These are phyloP conservation scores for Rhagonycha fulva DNA, from an alignment of 2,888 invertebrate species.

Conservation along the genomic window DNA sequence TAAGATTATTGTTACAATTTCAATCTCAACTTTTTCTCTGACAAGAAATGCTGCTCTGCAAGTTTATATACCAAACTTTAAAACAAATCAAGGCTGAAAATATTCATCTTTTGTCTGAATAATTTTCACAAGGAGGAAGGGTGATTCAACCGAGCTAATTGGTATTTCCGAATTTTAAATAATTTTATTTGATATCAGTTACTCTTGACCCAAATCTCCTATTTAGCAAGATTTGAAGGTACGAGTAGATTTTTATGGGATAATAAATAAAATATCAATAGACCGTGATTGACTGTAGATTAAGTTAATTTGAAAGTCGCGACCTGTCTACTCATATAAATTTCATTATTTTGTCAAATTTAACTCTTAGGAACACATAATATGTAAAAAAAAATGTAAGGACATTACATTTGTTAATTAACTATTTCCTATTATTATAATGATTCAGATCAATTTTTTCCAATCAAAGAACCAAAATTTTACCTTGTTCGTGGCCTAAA, in stretches of 20 bases:
- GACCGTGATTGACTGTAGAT: neutral
- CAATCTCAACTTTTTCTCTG: neutral
- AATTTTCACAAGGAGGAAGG: conserved; percentile 6
- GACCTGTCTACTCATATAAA: neutral
- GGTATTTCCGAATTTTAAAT: neutral
- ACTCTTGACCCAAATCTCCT: neutral
- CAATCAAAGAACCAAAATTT: neutral
- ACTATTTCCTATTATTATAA: neutral
- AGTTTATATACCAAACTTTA: conserved; percentile 6
- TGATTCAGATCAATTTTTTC: neutral
- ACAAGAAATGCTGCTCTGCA: neutral
- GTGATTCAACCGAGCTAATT: neutral
- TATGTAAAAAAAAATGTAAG: neutral
- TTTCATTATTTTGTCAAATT: neutral
- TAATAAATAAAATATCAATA: neutral
- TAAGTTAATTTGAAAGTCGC: neutral
- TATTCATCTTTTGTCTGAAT: neutral
- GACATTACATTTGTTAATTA: neutral
- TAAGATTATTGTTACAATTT: neutral
- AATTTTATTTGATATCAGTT: neutral
- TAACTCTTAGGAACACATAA: neutral
- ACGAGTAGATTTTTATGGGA: neutral
- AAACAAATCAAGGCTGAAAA: neutral
- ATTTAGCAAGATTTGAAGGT: neutral
- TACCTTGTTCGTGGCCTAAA: neutral